Evolutionary conservation across 2,797 vertebrate species (phyloP), one percentile per base, ranked within the genome.

Genomic region (Bradypus variegatus): DNA sequence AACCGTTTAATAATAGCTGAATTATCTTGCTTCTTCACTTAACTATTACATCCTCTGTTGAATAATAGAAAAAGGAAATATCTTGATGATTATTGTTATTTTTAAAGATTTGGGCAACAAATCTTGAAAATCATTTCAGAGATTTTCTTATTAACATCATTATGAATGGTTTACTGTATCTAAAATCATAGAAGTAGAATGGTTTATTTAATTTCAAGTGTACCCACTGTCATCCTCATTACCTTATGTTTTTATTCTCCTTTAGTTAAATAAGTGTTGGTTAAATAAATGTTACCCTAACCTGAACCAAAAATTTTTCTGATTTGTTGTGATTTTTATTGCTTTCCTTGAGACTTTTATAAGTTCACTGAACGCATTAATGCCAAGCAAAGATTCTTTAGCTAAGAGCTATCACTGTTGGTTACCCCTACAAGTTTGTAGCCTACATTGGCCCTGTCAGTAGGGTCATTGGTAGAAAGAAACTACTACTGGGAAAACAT

Each of bases 311-410:
- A 53, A 0, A 50, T 86, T 70, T 79, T 85, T 50, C 8, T 87
- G 70, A 58, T 69, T 93, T 94, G 55, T 89, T 94, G 21, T 86
- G 58, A 50, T 88, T 95, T 64, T 94, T 60, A 80, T 48, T 86
- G 83, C 69, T 72, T 29, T 85, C 91, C 23, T 6, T 93, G 91
- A 94, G 88, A 29, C 58, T 91, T 73, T 93, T 88, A 48, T 85
- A 88, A 94, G 69, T 7, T 53, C 45, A 55, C 60, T 50, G 83
- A 93, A 84, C 67, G 91, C 23, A 27, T 33, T 79, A 94, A 18
- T 0, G 0, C 79, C 82, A 85, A 90, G 50, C 10, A 27, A 75
- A 45, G 55, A 48, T 70, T 91, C 48, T 91, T 78, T 1, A 6
- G 58, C 48, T 29, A 85, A 60, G 64, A 85, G 81, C 1, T n/a